Base-by-base conservation (phyloP, 2,113 vertebrate species). In the Eudyptes chrysolophus region DNA sequence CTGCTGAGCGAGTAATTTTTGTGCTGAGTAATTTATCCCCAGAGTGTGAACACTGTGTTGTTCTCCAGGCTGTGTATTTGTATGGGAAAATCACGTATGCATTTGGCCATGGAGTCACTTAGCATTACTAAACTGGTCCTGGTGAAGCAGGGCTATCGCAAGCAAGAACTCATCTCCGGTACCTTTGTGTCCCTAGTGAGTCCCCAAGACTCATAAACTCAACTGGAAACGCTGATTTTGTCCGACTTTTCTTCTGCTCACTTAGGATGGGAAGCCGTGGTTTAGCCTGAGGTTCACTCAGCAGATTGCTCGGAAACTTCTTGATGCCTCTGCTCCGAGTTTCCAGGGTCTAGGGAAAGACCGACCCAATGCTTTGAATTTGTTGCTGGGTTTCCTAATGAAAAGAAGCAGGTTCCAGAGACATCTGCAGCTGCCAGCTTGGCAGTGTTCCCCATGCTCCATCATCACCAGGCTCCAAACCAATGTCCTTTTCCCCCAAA, bases 91-190 rank as follows among this genome's bases (percentile, higher is more conserved):
- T 38, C 27, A 62, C 29, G 34, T 3, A 4, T 11, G 42, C 17
- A 42, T 90, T 68, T 68, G 87, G 81, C 68, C 54, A 34, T 0
- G 3, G 49, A 57, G 25, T 34, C 51, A 40, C 46, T 48, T 25
- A 21, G 54, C 29, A 12, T 36, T 52, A 21, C 55, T 20, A 76
- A 84, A 5, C 42, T 27, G 52, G 27, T 51, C 58, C 64, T 52
- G 66, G 48, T 27, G 64, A 72, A 69, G n/a, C 15, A 46, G 19
- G 36, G 52, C 62, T 57, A 18, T 16, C 0, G 2, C 0, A 0
- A 76, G 57, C 38, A 61, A 61, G 48, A 57, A 38, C 60, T 57
- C 27, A n/a, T 19, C 44, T 70, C 26, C 2, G 2, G 58, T 13
- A 42, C 36, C 24, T 78, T 24, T 49, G 30, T 42, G 49, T n/a